These are phyloP conservation scores for Philaenus spumarius DNA, from an alignment of 1,140 invertebrate species.

Conservation along the genomic window DNA sequence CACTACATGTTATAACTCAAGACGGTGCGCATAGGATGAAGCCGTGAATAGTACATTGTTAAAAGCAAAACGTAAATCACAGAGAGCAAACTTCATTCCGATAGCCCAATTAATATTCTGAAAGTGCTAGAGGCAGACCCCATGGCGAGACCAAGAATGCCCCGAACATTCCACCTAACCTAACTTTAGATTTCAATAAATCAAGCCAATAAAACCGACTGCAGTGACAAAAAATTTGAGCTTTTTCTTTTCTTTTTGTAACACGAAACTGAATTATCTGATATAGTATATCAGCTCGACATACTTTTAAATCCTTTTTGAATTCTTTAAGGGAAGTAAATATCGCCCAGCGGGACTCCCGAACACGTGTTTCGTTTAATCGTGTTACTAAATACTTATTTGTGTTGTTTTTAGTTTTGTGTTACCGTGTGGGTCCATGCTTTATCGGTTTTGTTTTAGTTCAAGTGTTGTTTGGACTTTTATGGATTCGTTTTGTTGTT, in stretches of 20 bases:
- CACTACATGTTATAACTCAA: too few species aligned
- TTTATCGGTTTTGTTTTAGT: too few species aligned
- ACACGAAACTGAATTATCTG: slow-evolving; percentile 14
- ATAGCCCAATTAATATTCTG: slow-evolving; percentile 15
- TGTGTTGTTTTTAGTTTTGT: too few species aligned
- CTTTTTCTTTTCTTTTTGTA: slow-evolving; percentile 8
- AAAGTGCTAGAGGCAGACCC: not conserved
- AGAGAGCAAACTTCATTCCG: not conserved
- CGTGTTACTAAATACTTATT: not conserved
- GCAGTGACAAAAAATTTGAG: slow-evolving; percentile 3
- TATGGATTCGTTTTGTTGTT: too few species aligned
- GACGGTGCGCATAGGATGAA: too few species aligned
- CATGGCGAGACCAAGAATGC: not conserved
- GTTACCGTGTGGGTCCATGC: too few species aligned
- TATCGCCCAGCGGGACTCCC: slow-evolving; percentile 7
- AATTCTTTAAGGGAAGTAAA: slow-evolving; percentile 6
- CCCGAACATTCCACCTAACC: slow-evolving; percentile 4
- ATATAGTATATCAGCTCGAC: slow-evolving; percentile 11
- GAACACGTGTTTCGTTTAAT: not conserved
- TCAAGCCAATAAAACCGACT: slow-evolving; percentile 11
- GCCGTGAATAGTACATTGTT: too few species aligned
- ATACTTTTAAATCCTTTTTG: not conserved
- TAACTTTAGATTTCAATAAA: not conserved
- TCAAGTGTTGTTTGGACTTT: too few species aligned
- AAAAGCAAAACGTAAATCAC: too few species aligned